A percentile compares a stretch with the other conserved stretches of the same genome.
Conservation (phyloP, 2,888 invertebrate genomes). For the Lypha dubia region DNA sequence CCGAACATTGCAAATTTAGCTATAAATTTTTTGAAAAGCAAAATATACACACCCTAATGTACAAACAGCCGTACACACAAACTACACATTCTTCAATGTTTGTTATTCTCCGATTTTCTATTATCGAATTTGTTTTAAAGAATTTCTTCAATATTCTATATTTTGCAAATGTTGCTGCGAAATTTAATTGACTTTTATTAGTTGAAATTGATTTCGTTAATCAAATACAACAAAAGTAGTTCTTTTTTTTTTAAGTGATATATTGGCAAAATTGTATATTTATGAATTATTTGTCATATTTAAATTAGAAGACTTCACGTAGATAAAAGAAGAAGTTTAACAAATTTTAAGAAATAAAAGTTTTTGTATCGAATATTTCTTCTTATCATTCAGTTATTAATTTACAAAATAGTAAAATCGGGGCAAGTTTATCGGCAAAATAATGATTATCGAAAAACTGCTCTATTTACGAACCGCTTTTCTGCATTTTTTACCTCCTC, state of each 20-base stretch:
- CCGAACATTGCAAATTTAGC: too few relatives aligned
- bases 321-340: neutral
- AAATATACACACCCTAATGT: too few relatives aligned
- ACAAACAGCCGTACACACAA: too few relatives aligned
- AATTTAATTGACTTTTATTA: slow-evolving; percentile 20
- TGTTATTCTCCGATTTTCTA: neutral
- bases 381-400: too few relatives aligned
- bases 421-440: too few relatives aligned
- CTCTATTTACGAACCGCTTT: too few relatives aligned
- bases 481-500: too few relatives aligned
- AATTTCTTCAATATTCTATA: slow-evolving; percentile 15
- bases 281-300: neutral
- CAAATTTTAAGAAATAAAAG: neutral
- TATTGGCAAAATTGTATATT: slow-evolving; percentile 14
- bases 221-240: slow-evolving; percentile 20
- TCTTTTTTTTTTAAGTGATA: slow-evolving; percentile 1
- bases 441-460: too few relatives aligned
- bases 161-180: neutral
- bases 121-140: neutral
- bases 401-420: too few relatives aligned
- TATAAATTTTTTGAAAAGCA: too few relatives aligned
- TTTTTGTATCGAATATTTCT: too few relatives aligned
- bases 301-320: neutral
- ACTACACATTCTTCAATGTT: too few relatives aligned
- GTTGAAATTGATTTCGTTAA: slow-evolving; percentile 19